These are phyloP conservation scores for Clepsis dumicolana DNA, from an alignment of 2,888 invertebrate species.

Conservation along the genomic window DNA sequence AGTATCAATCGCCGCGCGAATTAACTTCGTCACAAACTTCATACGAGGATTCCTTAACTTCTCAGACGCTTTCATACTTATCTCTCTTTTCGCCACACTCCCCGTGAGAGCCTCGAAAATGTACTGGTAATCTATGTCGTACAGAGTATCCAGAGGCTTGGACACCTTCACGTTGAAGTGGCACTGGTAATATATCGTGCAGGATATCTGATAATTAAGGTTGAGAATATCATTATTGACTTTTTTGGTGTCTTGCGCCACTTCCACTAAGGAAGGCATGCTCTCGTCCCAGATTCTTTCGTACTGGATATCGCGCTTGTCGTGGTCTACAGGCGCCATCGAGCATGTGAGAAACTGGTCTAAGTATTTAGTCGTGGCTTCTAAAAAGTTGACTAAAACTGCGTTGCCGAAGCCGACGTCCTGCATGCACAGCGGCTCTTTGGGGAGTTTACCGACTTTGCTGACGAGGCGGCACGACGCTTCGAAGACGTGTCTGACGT, in stretches of 20 bases:
- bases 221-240: constrained; percentile 92
- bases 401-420: constrained; percentile 90
- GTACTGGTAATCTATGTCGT: constrained; percentile 90
- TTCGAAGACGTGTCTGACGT: constrained; percentile 93
- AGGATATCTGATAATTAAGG: constrained; percentile 92
- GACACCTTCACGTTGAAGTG: constrained; percentile 91
- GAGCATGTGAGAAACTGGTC: constrained; percentile 75
- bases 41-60: constrained; percentile 89
- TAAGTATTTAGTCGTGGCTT: constrained; percentile 79
- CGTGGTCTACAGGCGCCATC: constrained; percentile 67
- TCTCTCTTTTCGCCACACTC: constrained; percentile 78
- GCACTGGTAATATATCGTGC: constrained; percentile 92
- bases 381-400: constrained; percentile 83
- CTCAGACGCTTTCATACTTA: constrained; percentile 89
- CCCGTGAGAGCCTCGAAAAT: constrained; percentile 81
- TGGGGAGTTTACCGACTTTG: constrained; percentile 94
- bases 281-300: constrained; percentile 90
- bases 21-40: constrained; percentile 91
- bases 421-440: constrained; percentile 93
- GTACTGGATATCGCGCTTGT: constrained; percentile 76
- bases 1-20: constrained; percentile 91
- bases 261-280: constrained; percentile 90
- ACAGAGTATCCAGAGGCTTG: constrained; percentile 91
- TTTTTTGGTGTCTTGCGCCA: constrained; percentile 91
- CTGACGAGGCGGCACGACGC: constrained; percentile 91